These are phyloP conservation scores for Ramphastos sulfuratus DNA, from an alignment of 2,113 vertebrate species.

Conservation along the genomic window DNA sequence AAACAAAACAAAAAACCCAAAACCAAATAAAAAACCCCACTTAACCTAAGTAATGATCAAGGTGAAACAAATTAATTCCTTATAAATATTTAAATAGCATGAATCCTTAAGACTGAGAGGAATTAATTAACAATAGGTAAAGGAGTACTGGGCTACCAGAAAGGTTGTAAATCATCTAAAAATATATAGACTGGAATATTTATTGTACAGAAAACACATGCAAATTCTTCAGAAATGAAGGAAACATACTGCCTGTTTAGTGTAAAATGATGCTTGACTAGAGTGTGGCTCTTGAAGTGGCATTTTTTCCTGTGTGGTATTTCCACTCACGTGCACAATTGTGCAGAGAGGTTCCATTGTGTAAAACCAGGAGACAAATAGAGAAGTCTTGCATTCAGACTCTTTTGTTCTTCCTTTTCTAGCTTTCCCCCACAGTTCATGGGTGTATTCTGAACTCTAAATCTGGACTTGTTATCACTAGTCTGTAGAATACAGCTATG, in stretches of 20 bases:
- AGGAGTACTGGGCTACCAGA: not conserved
- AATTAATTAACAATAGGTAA: not conserved
- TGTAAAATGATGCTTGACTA: not conserved
- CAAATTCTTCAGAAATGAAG: not conserved
- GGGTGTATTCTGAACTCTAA: not conserved
- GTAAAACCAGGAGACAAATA: not conserved
- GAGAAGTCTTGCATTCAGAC: not conserved
- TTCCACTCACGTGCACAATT: not conserved
- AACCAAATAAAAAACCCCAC: not conserved
- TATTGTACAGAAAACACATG: not conserved
- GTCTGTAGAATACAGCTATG: not conserved
- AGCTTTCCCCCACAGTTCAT: not conserved
- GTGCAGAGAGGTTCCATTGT: not conserved
- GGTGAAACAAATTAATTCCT: not conserved
- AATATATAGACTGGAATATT: not conserved
- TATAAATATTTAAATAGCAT: not conserved
- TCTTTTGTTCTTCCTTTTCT: not conserved
- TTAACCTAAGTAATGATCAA: not conserved
- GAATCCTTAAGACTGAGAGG: not conserved
- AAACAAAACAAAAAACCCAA: too few species aligned
- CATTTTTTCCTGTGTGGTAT: not conserved
- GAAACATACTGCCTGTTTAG: not conserved
- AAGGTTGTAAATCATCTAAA: not conserved
- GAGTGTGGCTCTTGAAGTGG: not conserved
- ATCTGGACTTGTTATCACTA: not conserved